Percentiles rank a stretch among this genome's conserved stretches.
These are phyloP conservation scores for Nansenia antarctica DNA, from an alignment of 2,113 vertebrate species.

Conservation along the genomic window DNA sequence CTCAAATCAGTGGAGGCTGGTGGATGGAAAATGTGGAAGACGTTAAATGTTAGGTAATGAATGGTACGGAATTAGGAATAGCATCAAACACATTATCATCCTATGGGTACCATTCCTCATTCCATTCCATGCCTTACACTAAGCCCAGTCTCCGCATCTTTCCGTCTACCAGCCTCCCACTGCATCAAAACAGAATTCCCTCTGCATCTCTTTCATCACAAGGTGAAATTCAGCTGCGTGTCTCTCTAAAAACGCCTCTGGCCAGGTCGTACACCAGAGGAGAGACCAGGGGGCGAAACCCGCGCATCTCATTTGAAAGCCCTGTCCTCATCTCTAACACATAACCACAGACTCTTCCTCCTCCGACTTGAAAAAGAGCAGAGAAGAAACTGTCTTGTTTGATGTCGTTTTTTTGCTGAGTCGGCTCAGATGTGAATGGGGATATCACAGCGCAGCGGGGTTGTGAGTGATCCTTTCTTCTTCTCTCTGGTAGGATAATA, in stretches of 20 bases:
- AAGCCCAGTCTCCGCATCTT: too few species aligned
- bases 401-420: neutral
- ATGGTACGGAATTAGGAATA: too few species aligned
- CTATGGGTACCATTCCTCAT: too few species aligned
- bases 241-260: neutral
- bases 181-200: neutral
- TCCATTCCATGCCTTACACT: too few species aligned
- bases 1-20: too few species aligned
- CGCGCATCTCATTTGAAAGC: neutral
- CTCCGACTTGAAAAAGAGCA: neutral
- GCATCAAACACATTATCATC: too few species aligned
- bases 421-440: neutral
- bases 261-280: neutral
- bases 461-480: neutral
- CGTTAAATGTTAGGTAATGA: too few species aligned
- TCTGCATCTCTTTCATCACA: too few species aligned
- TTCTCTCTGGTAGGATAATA: conserved; percentile 82
- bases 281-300: neutral
- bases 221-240: neutral
- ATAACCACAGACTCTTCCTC: neutral
- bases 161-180: too few species aligned
- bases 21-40: too few species aligned
- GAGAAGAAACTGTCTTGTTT: conserved; percentile 3
- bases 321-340: conserved; percentile 2
- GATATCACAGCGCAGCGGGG: neutral